A percentile compares a stretch with the other conserved stretches of the same genome.
Evolutionary conservation across 2,113 vertebrate genomes (phyloP).

Genomic region (Elachura formosa): DNA sequence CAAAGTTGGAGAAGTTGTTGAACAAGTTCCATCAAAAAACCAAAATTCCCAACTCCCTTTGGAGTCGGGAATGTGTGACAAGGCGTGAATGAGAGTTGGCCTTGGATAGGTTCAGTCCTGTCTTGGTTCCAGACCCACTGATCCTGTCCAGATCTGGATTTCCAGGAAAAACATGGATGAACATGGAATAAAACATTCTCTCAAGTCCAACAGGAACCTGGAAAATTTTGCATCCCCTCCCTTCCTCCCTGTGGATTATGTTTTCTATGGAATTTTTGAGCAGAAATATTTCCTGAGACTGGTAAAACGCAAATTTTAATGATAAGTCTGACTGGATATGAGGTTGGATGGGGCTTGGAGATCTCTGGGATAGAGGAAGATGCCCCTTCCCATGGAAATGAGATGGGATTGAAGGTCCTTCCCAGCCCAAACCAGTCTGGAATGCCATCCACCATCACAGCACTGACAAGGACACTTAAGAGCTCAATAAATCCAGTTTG

Average conservation of each 20-base stretch:
- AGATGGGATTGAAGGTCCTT: background rate
- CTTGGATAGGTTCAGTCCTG: too few species aligned
- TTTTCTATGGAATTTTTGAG: background rate
- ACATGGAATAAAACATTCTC: background rate
- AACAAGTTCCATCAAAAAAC: too few species aligned
- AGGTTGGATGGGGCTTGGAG: background rate
- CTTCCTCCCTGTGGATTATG: background rate
- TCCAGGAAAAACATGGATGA: background rate
- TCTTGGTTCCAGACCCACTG: background rate
- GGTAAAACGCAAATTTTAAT: background rate
- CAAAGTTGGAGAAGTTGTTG: too few species aligned
- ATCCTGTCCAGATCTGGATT: background rate
- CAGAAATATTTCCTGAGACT: background rate
- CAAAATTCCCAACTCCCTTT: too few species aligned
- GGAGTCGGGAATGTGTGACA: accelerated
- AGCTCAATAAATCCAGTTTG: background rate
- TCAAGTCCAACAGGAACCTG: background rate
- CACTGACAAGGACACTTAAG: background rate
- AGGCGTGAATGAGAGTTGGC: background rate
- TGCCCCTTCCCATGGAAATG: background rate
- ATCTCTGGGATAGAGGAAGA: background rate
- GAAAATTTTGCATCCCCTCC: background rate
- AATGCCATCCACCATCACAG: background rate
- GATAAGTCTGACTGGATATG: background rate
- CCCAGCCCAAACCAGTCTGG: background rate